phyloP scores from a whole-genome alignment of 2,113 vertebrate species.

The Seriola dumerili region DNA sequence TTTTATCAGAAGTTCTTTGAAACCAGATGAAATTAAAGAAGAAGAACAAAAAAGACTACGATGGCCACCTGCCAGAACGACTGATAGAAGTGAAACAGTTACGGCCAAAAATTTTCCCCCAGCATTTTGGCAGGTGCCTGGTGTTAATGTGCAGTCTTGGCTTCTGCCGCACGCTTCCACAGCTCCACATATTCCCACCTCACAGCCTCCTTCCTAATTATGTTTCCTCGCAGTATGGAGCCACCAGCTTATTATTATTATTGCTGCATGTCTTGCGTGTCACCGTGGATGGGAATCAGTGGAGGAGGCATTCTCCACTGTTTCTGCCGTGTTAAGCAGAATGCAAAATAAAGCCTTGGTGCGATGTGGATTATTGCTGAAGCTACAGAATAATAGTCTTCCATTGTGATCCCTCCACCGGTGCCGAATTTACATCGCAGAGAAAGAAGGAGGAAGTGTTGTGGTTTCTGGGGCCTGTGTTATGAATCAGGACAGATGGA shows the following conservation, averaged over 20 bases:
- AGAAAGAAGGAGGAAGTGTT: slow-evolving; percentile 8
- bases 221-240: slow-evolving; percentile 44
- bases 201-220: slow-evolving; percentile 61
- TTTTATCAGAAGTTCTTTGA: slow-evolving; percentile 9
- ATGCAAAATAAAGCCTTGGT: slow-evolving; percentile 48
- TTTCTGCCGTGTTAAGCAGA: slow-evolving; percentile 68
- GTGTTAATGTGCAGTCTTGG: slow-evolving; percentile 55
- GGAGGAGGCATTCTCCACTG: slow-evolving; percentile 41
- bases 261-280: slow-evolving; percentile 38
- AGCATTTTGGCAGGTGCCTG: slow-evolving; percentile 60
- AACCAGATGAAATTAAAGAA: slow-evolving; percentile 6
- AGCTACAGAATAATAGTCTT: slow-evolving; percentile 42
- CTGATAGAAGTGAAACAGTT: slow-evolving; percentile 31
- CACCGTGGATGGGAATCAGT: slow-evolving; percentile 16
- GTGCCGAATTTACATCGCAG: slow-evolving; percentile 24
- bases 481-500: background rate
- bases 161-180: slow-evolving; percentile 31
- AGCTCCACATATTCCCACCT: slow-evolving; percentile 49
- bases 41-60: background rate
- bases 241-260: slow-evolving; percentile 59
- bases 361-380: slow-evolving; percentile 53
- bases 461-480: background rate
- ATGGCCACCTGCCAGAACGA: slow-evolving; percentile 27
- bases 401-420: slow-evolving; percentile 31
- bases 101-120: slow-evolving; percentile 4